Base-by-base conservation (phyloP, 1,140 invertebrate species). In the Drosophila sp. region DNA sequence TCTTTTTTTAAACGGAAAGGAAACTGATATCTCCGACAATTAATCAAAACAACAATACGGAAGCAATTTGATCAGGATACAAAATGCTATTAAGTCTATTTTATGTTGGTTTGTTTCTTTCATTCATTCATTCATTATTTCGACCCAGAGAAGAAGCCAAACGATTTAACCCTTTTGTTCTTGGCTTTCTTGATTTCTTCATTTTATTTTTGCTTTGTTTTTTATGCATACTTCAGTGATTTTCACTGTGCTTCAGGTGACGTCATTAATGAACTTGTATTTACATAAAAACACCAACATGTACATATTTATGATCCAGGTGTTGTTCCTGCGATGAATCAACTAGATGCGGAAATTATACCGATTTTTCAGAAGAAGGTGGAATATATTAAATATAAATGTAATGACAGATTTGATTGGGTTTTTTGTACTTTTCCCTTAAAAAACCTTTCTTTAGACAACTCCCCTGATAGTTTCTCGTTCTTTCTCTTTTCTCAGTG, bases 1-100 rank as follows among this genome's bases (percentile, higher is more conserved):
- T 51, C 59, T 62, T 62, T 62, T 62, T 32, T 14, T 25, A 18
- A 51, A 50, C 21, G 46, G 25, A 62, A 62, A 51, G 59, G 45
- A 62, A 62, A 62, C 46, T 51, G 59, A 62, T 62, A 62, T 62
- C 46, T 46, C 46, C 14, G 48, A 51, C 62, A 65, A 65, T 65
- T 54, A 65, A 46, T 56, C 43, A 59, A 57, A 43, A 46, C 25
- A 59, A 50, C 34, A 67, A 40, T 21, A 50, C 56, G 40, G 41
- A 46, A 38, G 51, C 64, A 67, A 14, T 50, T 50, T 29, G 16
- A 57, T 67, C 56, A 59, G 64, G 34, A 67, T 46, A 40, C n/a
- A 27, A 29, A 58, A 29, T 14, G 16, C 18, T 50, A 6, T 11
- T 34, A 11, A 36, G n/a, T 27, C n/a, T 48, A 46, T 32, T 48